Evolutionary conservation across 64 coral and sea anemone species (phyloP), one percentile per base, ranked within the genome.

Genomic region (Stylophora pistillata): DNA sequence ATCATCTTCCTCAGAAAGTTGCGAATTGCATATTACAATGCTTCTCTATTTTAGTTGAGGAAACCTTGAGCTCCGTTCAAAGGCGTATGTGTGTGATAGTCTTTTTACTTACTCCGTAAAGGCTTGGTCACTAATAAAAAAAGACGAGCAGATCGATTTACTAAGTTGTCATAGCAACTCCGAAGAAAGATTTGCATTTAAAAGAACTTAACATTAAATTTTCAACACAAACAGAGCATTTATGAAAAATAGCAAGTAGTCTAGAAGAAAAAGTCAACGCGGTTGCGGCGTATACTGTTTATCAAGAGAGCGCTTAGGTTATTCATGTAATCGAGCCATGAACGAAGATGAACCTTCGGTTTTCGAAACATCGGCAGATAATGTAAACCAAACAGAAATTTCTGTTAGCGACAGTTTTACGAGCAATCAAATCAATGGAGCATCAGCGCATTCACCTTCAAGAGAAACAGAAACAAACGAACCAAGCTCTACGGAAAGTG

Each of bases 171-270:
- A 69, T 7, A 62, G 62, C 15, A 84, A 65, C 80, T 12, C 11
- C 69, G 53, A 15, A 68, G 56, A 2, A 7, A 13, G 12, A 84
- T 84, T 84, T 52, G 37, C 80, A 84, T 84, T 26, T 69, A 84
- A 84, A 68, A 37, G 41, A 55, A 79, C 32, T 55, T 29, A 56
- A 52, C 25, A 78, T 78, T 56, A 78, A 78, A 55, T 56, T 53
- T 75, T 78, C 60, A 82, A 64, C 33, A 68, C 11, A 65, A 70
- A 84, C 62, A 30, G 12, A 16, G 77, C 10, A 14, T 53, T 76
- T 53, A 4, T 20, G 53, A 13, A 76, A 33, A 76, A 76, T 76
- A 33, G 37, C 7, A 7, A 47, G 37, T 4, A 47, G 37, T 47
- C 37, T 47, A 4, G 7, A 47, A 4, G 37, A 47, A 47, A 47